Evolutionary conservation across 30 jellyfish, hydroid and myxozoan species (phyloP).

Genomic region (Pseudorhiza aurosa): DNA sequence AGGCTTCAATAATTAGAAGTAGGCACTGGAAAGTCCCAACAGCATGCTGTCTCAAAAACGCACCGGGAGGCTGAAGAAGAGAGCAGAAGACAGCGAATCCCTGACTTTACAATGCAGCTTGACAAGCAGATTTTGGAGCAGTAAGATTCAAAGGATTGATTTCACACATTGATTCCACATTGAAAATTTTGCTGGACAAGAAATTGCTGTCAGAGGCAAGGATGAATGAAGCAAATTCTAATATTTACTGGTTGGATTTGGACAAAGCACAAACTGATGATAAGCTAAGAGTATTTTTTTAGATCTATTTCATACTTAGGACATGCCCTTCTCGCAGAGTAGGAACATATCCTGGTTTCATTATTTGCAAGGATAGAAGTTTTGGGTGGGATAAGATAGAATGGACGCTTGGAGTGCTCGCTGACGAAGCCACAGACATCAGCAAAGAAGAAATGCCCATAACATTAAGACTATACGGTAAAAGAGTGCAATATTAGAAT

Average conservation of each 20-base stretch:
- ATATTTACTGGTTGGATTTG: conserved; percentile 39
- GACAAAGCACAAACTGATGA: conserved; percentile 46
- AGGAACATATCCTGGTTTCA: conserved; percentile 32
- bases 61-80: conserved; percentile 30
- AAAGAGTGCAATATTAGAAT: conserved; percentile 3
- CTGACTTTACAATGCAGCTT: conserved; percentile 20
- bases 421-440: conserved; percentile 43
- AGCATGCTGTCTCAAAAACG: conserved; percentile 24
- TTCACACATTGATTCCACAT: conserved; percentile 16
- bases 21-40: conserved; percentile 39
- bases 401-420: not conserved
- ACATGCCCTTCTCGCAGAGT: conserved; percentile 41
- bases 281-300: conserved; percentile 7
- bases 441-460: conserved; percentile 16
- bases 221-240: conserved; percentile 26
- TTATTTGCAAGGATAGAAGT: conserved; percentile 24
- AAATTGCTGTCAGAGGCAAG: conserved; percentile 4
- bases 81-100: conserved; percentile 42
- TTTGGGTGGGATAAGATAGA: conserved; percentile 34
- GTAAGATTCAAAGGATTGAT: conserved; percentile 26
- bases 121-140: conserved; percentile 38
- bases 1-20: conserved; percentile 22
- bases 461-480: not conserved
- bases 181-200: conserved; percentile 27
- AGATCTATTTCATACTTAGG: conserved; percentile 32